Evolutionary conservation across 2,797 vertebrate genomes (phyloP), one percentile per base, ranked within the genome.

Genomic region (Myripristis jacobus): DNA sequence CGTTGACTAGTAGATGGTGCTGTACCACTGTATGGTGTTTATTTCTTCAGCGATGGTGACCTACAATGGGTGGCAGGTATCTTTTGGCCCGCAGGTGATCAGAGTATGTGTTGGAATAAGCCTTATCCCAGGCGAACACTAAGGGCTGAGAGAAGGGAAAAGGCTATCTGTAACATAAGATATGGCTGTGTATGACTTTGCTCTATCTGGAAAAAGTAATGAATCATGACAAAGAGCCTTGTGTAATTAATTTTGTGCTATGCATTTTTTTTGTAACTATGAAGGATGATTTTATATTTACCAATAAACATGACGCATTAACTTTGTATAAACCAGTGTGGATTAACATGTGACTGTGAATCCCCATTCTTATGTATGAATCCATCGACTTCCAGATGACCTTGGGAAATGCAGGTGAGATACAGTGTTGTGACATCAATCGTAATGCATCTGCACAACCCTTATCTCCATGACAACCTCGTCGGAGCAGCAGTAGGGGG

Each of bases 221-320:
- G 7, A 48, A 10, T 48, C 19, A 48, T 19, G 10, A 48, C 19
- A 48, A n/a, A 19, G 21, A 19, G 46, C 46, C 19, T 48, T 48
- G 46, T 21, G 19, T 48, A 22, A 44, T 21, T 6, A 3, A 18
- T 47, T 47, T 31, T 31, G 29, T 31, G 29, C 29, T 4, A 31
- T 47, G 1, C 16, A 44, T n/a, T n/a, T n/a, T n/a, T 21, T 19
- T 16, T 48, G n/a, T 21, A 48, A 48, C 9, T 21, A 19, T 48
- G 18, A 48, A 48, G 46, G 2, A 21, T 48, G 46, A 48, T 48
- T 48, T 48, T 48, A 7, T 4, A 48, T 21, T 48, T 48, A 19
- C 18, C 44, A 48, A 60, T 63, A 48, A 63, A 63, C 46, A 19
- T 29, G 22, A 48, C 21, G 41, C 60, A 50, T 63, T 21, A 36